Base-by-base conservation (phyloP, 2,888 invertebrate species). In the Acleris sparsana region DNA sequence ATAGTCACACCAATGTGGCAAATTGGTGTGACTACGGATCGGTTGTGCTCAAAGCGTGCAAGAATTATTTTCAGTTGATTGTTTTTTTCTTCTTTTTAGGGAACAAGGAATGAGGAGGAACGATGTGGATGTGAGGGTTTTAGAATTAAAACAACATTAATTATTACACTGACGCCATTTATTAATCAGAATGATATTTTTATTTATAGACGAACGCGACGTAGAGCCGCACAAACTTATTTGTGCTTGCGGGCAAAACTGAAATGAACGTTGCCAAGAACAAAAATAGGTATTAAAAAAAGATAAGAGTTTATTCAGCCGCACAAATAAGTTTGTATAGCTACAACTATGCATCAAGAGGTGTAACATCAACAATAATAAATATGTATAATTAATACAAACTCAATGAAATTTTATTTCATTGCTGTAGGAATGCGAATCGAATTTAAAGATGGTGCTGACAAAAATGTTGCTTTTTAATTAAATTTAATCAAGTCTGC, bases 151-250 rank as follows among this genome's bases (percentile, higher is more conserved):
- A 39, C 22, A 49, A 49, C 7, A 44, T 13, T 3, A 46, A 46
- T 11, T 9, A 57, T 51, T 75, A 75, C 79, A 80, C 75, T 70
- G 72, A 82, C 73, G 78, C 73, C 77, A 76, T 82, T 79, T 58
- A 66, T 66, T 66, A 62, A 48, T 61, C 57, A 66, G 66, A 66
- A 57, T 62, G 56, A 66, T 52, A 61, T 66, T 44, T 65, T 57
- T 56, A 61, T 17, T n/a, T 7, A 46, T 53, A 66, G 66, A 66
- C 66, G 56, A 66, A 66, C 62, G 66, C 62, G 46, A 66, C 33
- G 52, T 25, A 46, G 20, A 17, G 46, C 57, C 22, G 25, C n/a
- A 9, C 49, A 57, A 57, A 46, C 44, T 25, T 57, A 57, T 25
- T 7, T 25, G 18, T 25, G 25, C 46, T 11, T 44, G 46, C 22